A percentile compares a stretch with the other conserved stretches of the same genome.
Evolutionary conservation across 2,797 vertebrate species (phyloP).

Genomic region (Falco naumanni): DNA sequence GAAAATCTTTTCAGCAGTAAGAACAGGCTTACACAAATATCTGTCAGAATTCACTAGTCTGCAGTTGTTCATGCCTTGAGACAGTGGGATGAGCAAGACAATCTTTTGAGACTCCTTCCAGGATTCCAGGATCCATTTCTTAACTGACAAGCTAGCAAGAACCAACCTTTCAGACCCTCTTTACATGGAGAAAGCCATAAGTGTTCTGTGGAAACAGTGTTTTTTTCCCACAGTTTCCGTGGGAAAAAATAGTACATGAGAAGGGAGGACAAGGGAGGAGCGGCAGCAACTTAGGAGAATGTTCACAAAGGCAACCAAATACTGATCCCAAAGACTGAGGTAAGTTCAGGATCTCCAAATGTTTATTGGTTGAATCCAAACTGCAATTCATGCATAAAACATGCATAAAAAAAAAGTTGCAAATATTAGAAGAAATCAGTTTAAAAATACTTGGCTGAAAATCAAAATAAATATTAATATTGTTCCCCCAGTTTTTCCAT

Average conservation of each 20-base stretch:
- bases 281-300: neutral
- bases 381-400: neutral
- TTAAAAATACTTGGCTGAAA: neutral
- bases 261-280: neutral
- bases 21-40: neutral
- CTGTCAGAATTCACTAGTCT: neutral
- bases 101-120: neutral
- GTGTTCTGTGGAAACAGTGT: neutral
- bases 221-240: neutral
- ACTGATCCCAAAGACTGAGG: neutral
- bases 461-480: neutral
- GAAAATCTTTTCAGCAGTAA: neutral
- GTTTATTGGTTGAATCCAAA: neutral
- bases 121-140: neutral
- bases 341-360: neutral
- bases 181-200: neutral
- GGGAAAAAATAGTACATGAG: neutral
- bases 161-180: neutral
- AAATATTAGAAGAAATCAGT: neutral
- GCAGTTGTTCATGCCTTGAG: neutral
- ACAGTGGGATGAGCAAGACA: neutral
- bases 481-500: rapidly evolving
- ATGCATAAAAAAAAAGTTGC: neutral
- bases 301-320: neutral
- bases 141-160: neutral